These are phyloP conservation scores for Pavo muticus DNA, from an alignment of 2,113 vertebrate genomes.

Conservation along the genomic window DNA sequence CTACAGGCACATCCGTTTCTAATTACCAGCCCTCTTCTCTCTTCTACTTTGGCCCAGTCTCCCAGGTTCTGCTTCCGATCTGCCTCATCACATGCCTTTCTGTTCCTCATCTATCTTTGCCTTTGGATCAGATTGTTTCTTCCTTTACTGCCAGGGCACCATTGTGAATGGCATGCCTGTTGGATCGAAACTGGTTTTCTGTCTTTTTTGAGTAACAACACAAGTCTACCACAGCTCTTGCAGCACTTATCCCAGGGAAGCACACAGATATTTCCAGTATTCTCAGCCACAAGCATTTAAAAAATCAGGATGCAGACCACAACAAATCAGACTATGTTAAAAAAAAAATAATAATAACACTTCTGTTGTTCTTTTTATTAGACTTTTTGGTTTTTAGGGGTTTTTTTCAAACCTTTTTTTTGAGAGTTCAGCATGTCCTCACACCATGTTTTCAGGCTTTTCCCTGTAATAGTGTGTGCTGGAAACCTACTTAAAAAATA, in stretches of 20 bases:
- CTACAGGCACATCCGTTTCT: neutral
- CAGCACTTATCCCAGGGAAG: neutral
- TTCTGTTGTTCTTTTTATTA: neutral
- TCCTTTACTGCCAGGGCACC: neutral
- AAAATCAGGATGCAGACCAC: neutral
- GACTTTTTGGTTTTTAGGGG: neutral
- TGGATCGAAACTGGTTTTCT: neutral
- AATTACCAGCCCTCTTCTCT: neutral
- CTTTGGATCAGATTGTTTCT: neutral
- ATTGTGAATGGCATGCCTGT: neutral
- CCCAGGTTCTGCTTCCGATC: neutral
- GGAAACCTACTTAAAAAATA: neutral
- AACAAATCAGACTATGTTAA: neutral
- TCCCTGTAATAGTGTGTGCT: neutral
- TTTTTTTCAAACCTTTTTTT: neutral
- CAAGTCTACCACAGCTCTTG: neutral
- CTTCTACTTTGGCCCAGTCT: neutral
- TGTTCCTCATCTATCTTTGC: neutral
- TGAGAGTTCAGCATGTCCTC: neutral
- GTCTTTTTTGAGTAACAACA: neutral
- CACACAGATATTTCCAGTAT: neutral
- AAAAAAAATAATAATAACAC: neutral
- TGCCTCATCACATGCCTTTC: neutral
- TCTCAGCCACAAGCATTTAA: neutral
- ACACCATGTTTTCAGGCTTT: neutral